These are phyloP conservation scores for Anoplolepis gracilipes DNA, from an alignment of 1,140 invertebrate species.

Conservation along the genomic window DNA sequence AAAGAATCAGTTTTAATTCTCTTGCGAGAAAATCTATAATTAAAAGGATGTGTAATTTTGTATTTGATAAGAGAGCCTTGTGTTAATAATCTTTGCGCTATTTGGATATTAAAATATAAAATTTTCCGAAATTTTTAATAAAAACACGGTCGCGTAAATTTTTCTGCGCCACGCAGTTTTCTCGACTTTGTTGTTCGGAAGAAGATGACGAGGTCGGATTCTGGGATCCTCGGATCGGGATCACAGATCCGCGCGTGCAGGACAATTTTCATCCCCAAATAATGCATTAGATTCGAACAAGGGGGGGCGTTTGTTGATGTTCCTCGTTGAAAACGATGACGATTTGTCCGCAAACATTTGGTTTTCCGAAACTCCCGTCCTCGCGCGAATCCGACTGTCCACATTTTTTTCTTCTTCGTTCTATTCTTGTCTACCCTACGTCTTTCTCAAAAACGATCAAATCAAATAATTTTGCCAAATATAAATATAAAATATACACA, in stretches of 20 bases:
- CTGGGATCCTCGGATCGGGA: conserved; percentile 34
- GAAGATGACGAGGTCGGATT: neutral
- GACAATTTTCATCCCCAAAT: conserved; percentile 64
- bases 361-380: conserved; percentile 61
- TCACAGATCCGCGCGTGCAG: conserved; percentile 42
- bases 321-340: conserved; percentile 70
- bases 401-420: conserved; percentile 61
- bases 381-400: conserved; percentile 62
- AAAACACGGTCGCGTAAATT: neutral
- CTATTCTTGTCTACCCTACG: neutral
- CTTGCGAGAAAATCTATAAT: conserved; percentile 3
- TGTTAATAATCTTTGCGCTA: neutral
- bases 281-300: conserved; percentile 64
- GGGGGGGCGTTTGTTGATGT: conserved; percentile 71
- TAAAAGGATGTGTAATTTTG: neutral
- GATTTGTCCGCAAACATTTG: conserved; percentile 75
- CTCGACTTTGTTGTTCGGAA: neutral
- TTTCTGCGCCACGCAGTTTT: conserved; percentile 18
- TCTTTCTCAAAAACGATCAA: neutral
- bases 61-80: neutral
- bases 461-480: conserved; percentile 20
- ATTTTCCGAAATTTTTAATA: neutral
- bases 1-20: neutral
- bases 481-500: too few relatives aligned
- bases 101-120: conserved; percentile 1